Conservation (phyloP, 2,888 invertebrate genomes). For the Eledone cirrhosa region DNA sequence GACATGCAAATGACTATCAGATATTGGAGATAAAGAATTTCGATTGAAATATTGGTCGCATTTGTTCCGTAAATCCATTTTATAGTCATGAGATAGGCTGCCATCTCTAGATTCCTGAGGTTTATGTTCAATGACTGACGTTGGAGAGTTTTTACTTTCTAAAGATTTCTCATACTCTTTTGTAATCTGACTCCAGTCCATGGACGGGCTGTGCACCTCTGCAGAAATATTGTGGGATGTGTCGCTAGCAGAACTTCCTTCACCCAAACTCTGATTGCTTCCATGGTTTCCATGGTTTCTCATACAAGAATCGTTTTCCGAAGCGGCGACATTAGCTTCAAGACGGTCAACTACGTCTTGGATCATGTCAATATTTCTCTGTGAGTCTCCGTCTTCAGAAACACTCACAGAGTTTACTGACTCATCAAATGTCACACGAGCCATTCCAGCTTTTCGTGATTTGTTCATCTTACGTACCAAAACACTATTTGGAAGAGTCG, state of each 20-base stretch:
- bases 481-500: conserved; percentile 36
- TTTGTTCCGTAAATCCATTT: conserved; percentile 48
- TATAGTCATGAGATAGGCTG: conserved; percentile 43
- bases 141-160: neutral
- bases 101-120: conserved; percentile 32
- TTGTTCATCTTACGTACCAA: conserved; percentile 44
- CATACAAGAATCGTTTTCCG: conserved; percentile 33
- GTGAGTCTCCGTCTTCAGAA: conserved; percentile 35
- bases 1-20: neutral
- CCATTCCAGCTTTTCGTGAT: conserved; percentile 45
- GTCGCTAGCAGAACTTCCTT: conserved; percentile 32
- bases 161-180: neutral
- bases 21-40: conserved; percentile 34
- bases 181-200: neutral
- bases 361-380: neutral
- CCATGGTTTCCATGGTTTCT: conserved; percentile 31
- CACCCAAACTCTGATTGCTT: conserved; percentile 29
- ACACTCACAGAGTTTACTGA: conserved; percentile 45
- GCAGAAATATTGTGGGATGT: conserved; percentile 46
- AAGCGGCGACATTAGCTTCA: neutral
- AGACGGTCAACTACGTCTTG: conserved; percentile 21
- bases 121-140: neutral
- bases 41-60: conserved; percentile 46
- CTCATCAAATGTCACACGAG: conserved; percentile 61
- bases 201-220: conserved; percentile 47